Conservation (phyloP, 2,888 invertebrate species). For the Mamestra brassicae region DNA sequence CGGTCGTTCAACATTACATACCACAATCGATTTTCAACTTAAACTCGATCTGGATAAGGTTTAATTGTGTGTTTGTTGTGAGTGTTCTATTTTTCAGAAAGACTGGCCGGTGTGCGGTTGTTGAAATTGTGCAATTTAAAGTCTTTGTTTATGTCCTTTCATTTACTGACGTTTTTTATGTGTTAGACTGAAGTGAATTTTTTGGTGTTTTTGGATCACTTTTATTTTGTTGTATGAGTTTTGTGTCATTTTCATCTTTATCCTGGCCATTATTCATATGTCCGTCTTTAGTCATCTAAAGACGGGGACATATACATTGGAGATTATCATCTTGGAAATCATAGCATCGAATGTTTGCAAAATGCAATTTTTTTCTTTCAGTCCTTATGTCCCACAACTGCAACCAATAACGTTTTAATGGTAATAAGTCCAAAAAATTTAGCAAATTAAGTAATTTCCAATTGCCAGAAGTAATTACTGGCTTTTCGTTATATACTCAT, state of each 20-base stretch:
- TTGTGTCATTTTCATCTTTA: background rate
- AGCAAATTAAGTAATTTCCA: conserved; percentile 16
- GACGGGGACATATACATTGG: background rate
- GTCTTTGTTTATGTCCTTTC: conserved; percentile 67
- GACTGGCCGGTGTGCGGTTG: conserved; percentile 54
- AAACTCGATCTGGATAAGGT: conserved; percentile 47
- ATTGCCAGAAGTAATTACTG: conserved; percentile 1
- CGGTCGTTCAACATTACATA: conserved; percentile 40
- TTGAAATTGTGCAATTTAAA: conserved; percentile 65
- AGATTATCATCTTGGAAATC: background rate
- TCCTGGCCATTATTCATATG: background rate
- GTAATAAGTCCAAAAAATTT: background rate
- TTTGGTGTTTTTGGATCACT: conserved; percentile 29
- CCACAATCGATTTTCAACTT: conserved; percentile 57
- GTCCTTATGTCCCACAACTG: too few relatives aligned
- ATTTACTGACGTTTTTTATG: conserved; percentile 40
- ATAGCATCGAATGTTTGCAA: too few relatives aligned
- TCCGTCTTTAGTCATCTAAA: too few relatives aligned
- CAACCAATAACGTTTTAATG: background rate
- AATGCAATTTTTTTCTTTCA: too few relatives aligned
- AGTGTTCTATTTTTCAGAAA: conserved; percentile 63
- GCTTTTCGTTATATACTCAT: conserved; percentile 10
- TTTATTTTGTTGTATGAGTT: conserved; percentile 32
- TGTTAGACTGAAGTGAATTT: background rate
- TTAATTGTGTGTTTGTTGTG: conserved; percentile 24